Evolutionary conservation across 92 coral and sea anemone species (phyloP), one percentile per base, ranked within the genome.

Genomic region (Plumapathes pennacea): DNA sequence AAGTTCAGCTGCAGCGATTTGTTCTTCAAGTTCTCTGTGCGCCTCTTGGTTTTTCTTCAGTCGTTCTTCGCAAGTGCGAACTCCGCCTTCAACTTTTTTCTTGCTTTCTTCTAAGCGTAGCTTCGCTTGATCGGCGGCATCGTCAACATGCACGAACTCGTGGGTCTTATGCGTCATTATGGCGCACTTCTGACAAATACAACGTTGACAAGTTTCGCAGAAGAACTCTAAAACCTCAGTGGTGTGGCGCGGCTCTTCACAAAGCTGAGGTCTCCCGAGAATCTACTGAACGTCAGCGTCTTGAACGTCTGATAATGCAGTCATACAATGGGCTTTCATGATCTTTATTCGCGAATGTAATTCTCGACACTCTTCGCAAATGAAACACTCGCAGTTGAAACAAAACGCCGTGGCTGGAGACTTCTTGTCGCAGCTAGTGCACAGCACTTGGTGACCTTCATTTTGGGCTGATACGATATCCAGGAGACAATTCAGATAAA

Each of bases 101-200:
- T 69, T 42, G 12, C 62, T 59, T 11, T 32, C 46, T 19, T 40
- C 25, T 8, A 79, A 63, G 41, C 71, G 72, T 24, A 26, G 22
- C 15, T 63, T 67, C 14, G 28, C 53, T 36, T 79, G 50, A 27
- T 29, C 29, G 25, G 51, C 41, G 18, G 77, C 80, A 25, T 71
- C 80, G 25, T 64, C 57, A 23, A 71, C 42, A 41, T 40, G 54
- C 39, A 41, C 55, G 9, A 79, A 37, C 25, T 25, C 28, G 47
- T 79, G 86, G 25, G 20, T 27, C 42, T 51, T 55, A 38, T 79
- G 86, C 4, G 50, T 60, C 7, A 52, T 43, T 49, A 54, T 47
- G 31, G 42, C 58, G 69, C 86, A 79, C 26, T 79, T 79, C 41
- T 79, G 74, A 48, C 86, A 79, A 23, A 79, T 57, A 39, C 80